Conservation (phyloP, 2,113 vertebrate genomes). For the Nerophis lumbriciformis region DNA sequence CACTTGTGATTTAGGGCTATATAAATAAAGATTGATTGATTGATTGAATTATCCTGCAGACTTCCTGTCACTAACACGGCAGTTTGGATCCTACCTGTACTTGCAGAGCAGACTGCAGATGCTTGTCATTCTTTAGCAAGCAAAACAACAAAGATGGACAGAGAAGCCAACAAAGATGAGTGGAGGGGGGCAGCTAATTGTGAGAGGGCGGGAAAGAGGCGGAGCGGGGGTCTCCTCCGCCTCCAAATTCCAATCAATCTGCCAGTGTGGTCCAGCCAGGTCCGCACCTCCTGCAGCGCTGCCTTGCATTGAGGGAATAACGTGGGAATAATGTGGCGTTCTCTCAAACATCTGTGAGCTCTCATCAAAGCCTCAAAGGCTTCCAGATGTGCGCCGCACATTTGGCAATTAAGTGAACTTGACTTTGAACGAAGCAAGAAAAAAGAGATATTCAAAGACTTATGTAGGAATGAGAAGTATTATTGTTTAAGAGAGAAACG, state of each 20-base stretch:
- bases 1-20: no score
- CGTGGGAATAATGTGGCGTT: constrained; percentile 3
- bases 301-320: constrained; percentile 14
- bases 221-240: constrained; percentile 20
- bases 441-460: constrained; percentile 10
- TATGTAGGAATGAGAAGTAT: not conserved
- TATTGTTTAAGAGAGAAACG: constrained; percentile 2
- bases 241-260: constrained; percentile 49
- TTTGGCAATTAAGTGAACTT: constrained; percentile 34
- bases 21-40: no score
- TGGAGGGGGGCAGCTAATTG: constrained; percentile 18
- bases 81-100: constrained; percentile 66
- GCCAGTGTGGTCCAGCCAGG: constrained; percentile 34
- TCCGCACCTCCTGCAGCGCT: constrained; percentile 13
- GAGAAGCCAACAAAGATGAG: constrained; percentile 4
- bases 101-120: constrained; percentile 73
- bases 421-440: constrained; percentile 8
- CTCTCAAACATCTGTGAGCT: constrained; percentile 53
- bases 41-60: no score
- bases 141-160: constrained; percentile 34
- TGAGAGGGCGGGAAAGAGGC: constrained; percentile 19
- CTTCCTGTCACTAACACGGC: no score
- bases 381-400: constrained; percentile 53
- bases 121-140: constrained; percentile 64
- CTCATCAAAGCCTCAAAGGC: constrained; percentile 38